A percentile compares a stretch with the other conserved stretches of the same genome.
Conservation (phyloP, 2,888 invertebrate species). For the Heliconius ethilla region DNA sequence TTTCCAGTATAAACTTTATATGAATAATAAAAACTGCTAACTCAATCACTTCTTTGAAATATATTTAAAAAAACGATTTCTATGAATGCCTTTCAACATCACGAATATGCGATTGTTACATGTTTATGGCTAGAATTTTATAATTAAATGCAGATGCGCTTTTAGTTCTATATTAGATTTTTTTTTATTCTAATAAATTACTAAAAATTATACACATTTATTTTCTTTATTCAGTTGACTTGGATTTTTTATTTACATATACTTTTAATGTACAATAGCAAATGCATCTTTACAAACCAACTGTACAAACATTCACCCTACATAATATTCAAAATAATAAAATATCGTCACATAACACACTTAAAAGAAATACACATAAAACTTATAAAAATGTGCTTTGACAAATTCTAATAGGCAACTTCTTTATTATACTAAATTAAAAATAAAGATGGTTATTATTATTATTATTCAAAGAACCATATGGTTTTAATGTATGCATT, state of each 20-base stretch:
- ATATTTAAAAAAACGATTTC: background rate
- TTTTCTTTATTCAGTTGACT: background rate
- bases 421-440: no score
- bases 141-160: background rate
- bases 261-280: background rate
- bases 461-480: no score
- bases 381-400: no score
- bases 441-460: no score
- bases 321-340: background rate
- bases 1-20: background rate
- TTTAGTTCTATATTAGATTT: background rate
- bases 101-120: background rate
- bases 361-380: no score
- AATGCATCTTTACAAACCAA: constrained; percentile 1
- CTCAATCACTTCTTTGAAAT: background rate
- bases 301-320: background rate
- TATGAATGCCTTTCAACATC: background rate
- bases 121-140: background rate
- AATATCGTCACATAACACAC: no score
- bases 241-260: background rate
- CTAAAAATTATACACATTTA: background rate
- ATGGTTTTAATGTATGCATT: background rate
- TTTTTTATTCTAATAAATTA: background rate
- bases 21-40: background rate
- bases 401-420: no score